phyloP scores from a whole-genome alignment of 1,140 invertebrate species.

The Catajapyx aquilonaris region DNA sequence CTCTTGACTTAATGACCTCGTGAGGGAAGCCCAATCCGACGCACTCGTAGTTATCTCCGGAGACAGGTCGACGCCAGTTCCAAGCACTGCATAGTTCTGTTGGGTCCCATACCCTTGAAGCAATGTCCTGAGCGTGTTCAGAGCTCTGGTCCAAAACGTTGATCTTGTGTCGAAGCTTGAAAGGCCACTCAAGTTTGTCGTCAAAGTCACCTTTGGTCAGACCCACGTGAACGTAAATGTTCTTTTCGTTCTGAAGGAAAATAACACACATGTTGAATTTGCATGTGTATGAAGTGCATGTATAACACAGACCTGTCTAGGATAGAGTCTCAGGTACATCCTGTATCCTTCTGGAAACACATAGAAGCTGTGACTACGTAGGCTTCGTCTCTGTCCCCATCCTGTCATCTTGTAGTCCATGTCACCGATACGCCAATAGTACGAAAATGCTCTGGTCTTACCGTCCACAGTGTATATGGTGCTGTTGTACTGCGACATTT shows the following conservation, averaged over 20 bases:
- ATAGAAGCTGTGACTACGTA: conserved; percentile 23
- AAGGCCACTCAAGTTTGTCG: conserved; percentile 23
- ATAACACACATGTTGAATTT: no score
- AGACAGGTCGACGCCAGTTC: conserved; percentile 23
- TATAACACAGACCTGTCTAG: no score
- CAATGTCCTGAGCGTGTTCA: conserved; percentile 17
- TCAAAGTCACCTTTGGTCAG: conserved; percentile 20
- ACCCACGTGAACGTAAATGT: conserved; percentile 23
- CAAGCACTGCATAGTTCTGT: conserved; percentile 20
- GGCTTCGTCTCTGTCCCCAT: conserved; percentile 19
- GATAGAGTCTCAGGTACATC: conserved; percentile 22
- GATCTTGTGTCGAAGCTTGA: conserved; percentile 19
- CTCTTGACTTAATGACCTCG: conserved; percentile 16
- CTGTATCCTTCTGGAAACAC: conserved; percentile 17
- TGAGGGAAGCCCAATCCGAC: conserved; percentile 24
- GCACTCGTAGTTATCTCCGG: conserved; percentile 24
- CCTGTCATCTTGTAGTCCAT: conserved; percentile 20
- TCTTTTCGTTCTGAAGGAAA: conserved; percentile 19
- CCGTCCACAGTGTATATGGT: conserved; percentile 18
- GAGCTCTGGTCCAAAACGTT: conserved; percentile 21
- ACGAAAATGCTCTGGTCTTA: conserved; percentile 19
- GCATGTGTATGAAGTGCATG: no score
- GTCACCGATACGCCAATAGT: conserved; percentile 22
- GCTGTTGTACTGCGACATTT: conserved; percentile 16
- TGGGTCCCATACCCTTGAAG: conserved; percentile 27